Base-by-base conservation (phyloP, 2,888 invertebrate genomes). In the Nemotelus pantherinus region DNA sequence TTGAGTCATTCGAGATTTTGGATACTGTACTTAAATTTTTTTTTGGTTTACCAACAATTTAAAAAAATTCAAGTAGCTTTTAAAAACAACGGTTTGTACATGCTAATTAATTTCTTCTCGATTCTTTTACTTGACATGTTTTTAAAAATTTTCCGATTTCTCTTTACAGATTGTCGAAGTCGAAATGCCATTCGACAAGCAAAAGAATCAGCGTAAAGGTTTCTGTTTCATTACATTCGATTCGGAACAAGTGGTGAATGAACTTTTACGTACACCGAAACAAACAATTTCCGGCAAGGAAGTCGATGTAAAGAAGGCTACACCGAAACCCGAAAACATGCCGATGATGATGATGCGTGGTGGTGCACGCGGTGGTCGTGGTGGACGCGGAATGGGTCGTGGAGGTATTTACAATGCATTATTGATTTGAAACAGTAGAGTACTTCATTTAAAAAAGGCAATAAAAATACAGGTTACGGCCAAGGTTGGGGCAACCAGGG, bases 151-250 rank as follows among this genome's bases (percentile, higher is more conserved):
- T 25, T 25, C 25, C 77, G 75, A 64, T 50, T 71, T 71, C 44
- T 53, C 25, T 53, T 89, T 89, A 25, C 86, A 97, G 97, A 95
- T 98, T 83, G 93, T 96, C 80, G 96, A 97, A 84, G 93, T 98
- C 78, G 98, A 98, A 88, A 94, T 98, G 93, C 98, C 98, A 78
- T 97, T 95, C 84, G 98, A 98, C 87, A 98, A 97, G 88, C 93
- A 94, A 87, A 98, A 97, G 91, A 97, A 96, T 87, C 96, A 97
- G 88, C 92, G 98, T 83, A 95, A 98, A 89, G 96, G 95, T 80
- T 98, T 98, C 90, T 98, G 97, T 87, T 98, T 98, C 88, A 96
- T 98, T 86, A 98, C 98, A 82, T 98, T 98, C 85, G 98, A 98
- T 86, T 95, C 95, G 48, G 97, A 97, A 88, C 95, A 95, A 87